Evolutionary conservation across 2,113 vertebrate species (phyloP).

Genomic region (Irena cyanogastra): DNA sequence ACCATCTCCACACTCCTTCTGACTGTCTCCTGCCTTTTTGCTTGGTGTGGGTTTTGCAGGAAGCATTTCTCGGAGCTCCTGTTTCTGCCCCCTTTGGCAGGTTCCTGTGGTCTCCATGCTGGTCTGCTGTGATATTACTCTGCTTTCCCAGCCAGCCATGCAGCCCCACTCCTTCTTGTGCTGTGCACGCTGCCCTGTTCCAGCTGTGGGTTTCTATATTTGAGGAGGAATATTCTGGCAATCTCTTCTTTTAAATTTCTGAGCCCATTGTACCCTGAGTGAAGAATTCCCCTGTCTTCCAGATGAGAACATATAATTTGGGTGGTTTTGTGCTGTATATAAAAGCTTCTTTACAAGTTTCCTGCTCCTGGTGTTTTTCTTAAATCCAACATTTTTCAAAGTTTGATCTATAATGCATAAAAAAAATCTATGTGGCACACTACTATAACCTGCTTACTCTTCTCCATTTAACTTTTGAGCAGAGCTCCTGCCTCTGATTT

Average conservation of each 20-base stretch:
- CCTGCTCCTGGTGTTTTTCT: background rate
- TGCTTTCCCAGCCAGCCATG: background rate
- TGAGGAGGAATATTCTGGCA: background rate
- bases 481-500: background rate
- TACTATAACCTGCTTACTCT: background rate
- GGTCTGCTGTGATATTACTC: fast-evolving
- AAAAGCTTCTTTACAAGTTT: background rate
- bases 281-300: background rate
- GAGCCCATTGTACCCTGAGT: background rate
- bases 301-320: background rate
- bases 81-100: background rate
- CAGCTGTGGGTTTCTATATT: background rate
- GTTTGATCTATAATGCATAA: background rate
- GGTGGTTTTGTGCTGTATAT: background rate
- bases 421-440: background rate
- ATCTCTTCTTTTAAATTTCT: background rate
- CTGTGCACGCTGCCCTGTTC: background rate
- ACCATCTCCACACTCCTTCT: background rate
- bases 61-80: background rate
- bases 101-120: background rate
- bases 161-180: background rate
- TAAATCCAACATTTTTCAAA: background rate
- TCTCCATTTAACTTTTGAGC: background rate
- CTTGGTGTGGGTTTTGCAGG: background rate
- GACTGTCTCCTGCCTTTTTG: fast-evolving